A percentile compares a stretch with the other conserved stretches of the same genome.
phyloP scores from a whole-genome alignment of 2,888 invertebrate species.

The Leptinotarsa rubiginosa region DNA sequence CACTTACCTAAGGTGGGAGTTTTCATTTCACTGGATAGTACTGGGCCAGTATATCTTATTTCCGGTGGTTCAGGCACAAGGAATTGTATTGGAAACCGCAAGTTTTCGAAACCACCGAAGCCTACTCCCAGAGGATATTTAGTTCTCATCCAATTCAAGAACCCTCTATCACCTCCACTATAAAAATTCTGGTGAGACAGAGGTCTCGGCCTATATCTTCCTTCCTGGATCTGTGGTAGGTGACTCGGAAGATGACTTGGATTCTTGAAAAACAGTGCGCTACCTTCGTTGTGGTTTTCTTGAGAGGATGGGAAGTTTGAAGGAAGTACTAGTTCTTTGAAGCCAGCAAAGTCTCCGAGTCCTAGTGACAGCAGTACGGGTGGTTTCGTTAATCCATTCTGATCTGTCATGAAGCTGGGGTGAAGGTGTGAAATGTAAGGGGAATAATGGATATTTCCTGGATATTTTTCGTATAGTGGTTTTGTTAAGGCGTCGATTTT shows the following conservation, averaged over 20 bases:
- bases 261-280: background rate
- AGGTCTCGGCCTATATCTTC: background rate
- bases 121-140: background rate
- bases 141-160: background rate
- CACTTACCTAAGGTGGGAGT: background rate
- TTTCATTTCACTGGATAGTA: background rate
- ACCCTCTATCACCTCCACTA: background rate
- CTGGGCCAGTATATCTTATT: background rate
- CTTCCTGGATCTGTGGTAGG: background rate
- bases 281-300: background rate
- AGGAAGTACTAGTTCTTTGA: background rate
- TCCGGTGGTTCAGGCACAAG: background rate
- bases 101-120: background rate
- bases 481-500: background rate
- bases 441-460: background rate
- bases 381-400: background rate
- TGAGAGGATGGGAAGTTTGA: background rate
- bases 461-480: background rate
- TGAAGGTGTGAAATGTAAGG: background rate
- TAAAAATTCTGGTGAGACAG: background rate
- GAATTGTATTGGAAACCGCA: background rate
- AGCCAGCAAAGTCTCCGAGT: background rate
- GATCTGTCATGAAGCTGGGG: background rate
- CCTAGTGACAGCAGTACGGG: slow-evolving; percentile 12
- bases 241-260: background rate